phyloP scores from a whole-genome alignment of 2,113 vertebrate genomes.

The Sebastes fasciatus region DNA sequence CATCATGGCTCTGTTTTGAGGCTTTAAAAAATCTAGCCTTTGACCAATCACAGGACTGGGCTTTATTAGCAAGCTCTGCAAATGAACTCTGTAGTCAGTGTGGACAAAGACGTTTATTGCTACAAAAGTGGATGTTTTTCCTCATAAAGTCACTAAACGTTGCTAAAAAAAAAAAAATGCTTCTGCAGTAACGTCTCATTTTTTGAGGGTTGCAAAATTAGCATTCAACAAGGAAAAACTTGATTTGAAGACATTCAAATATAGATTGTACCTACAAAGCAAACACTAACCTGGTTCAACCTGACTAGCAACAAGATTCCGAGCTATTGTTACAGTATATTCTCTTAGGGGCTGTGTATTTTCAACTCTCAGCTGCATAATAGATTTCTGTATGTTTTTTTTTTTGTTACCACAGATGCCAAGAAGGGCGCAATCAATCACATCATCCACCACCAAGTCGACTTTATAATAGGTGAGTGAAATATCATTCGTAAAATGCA shows the following conservation, averaged over 20 bases:
- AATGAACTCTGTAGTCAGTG: neutral
- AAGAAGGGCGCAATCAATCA: constrained; percentile 85
- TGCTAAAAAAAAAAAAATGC: neutral
- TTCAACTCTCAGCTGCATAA: neutral
- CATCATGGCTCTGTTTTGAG: too few relatives aligned
- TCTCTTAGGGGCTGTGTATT: neutral
- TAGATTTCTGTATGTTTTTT: neutral
- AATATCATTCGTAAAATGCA: neutral
- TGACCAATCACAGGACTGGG: too few relatives aligned
- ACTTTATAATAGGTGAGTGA: constrained; percentile 85
- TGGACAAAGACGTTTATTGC: neutral
- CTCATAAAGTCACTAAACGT: neutral
- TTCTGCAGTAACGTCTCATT: too few relatives aligned
- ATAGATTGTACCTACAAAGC: neutral
- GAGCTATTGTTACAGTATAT: neutral
- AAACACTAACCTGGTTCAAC: neutral
- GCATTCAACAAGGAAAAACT: neutral
- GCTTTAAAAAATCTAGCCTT: too few relatives aligned
- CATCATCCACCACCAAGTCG: constrained; percentile 81
- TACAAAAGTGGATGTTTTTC: neutral
- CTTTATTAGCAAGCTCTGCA: neutral
- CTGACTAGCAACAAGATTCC: neutral
- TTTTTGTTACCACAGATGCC: constrained; percentile 78
- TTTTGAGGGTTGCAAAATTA: neutral
- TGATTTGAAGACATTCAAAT: neutral